phyloP scores from a whole-genome alignment of 2,888 invertebrate species.

The Amiota mariae region DNA sequence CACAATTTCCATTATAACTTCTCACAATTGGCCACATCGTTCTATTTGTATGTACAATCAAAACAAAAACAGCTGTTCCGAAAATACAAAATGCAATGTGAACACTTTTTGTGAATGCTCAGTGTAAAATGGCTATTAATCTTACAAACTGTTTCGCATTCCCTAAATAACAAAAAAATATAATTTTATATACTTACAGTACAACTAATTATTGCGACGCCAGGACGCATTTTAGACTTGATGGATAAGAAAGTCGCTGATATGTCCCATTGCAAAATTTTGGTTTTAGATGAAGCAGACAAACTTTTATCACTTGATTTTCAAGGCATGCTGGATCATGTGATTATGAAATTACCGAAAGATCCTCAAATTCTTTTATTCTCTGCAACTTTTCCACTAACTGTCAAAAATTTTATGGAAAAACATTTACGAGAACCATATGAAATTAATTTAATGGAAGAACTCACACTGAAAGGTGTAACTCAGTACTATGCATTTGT shows the following conservation, averaged over 20 bases:
- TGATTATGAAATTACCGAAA: conserved; percentile 91
- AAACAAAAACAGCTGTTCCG: no score
- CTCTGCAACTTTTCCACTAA: conserved; percentile 98
- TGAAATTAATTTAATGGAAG: conserved; percentile 99
- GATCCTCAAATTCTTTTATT: conserved; percentile 98
- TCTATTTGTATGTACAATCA: no score
- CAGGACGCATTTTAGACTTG: conserved; percentile 98
- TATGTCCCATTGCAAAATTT: conserved; percentile 95
- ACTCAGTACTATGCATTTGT: conserved; percentile 99
- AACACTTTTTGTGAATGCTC: no score
- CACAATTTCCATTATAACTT: no score
- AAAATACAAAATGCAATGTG: no score
- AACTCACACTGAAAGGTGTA: conserved; percentile 98
- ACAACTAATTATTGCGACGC: conserved; percentile 99
- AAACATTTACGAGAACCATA: conserved; percentile 98
- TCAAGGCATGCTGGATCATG: conserved; percentile 98
- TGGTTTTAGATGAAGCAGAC: conserved; percentile 99
- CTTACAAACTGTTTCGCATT: not conserved
- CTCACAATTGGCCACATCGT: no score
- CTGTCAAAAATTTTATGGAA: conserved; percentile 99
- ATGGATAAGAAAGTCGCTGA: conserved; percentile 98
- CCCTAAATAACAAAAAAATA: not conserved
- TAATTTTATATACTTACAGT: conserved; percentile 76
- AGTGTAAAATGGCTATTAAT: no score
- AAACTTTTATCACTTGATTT: conserved; percentile 99